Conservation (phyloP, 2,888 invertebrate species). For the Apamea sordens region DNA sequence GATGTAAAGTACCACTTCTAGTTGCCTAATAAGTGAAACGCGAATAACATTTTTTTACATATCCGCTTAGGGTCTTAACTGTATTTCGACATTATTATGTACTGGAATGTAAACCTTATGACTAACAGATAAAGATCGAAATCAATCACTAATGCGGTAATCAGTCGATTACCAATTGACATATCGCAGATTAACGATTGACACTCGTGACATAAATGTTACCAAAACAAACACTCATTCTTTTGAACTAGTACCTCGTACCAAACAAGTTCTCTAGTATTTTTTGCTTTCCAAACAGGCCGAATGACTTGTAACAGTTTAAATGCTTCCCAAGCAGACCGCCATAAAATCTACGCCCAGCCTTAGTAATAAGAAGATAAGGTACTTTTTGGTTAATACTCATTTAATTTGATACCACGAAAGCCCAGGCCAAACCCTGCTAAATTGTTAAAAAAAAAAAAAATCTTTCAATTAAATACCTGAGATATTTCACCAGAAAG, state of each 20-base stretch:
- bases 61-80: conserved; percentile 31
- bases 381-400: not conserved
- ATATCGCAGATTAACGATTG: conserved; percentile 36
- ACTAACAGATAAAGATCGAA: not conserved
- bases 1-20: conserved; percentile 10
- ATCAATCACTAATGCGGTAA: conserved; percentile 1
- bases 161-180: conserved; percentile 22
- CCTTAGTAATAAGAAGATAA: not conserved
- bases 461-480: not conserved
- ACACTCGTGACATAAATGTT: conserved; percentile 31
- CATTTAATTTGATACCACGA: not conserved
- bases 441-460: no score
- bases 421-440: not conserved
- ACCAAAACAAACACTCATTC: conserved; percentile 26
- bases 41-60: conserved; percentile 1
- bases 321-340: not conserved
- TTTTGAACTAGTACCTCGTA: not conserved
- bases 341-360: not conserved
- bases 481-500: not conserved
- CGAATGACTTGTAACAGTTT: not conserved
- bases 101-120: conserved; percentile 3
- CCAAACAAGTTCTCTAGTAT: not conserved
- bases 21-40: conserved; percentile 46
- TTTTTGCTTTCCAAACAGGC: not conserved
- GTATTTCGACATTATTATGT: not conserved